Evolutionary conservation across 2,113 vertebrate genomes (phyloP), one percentile per base, ranked within the genome.

Genomic region (Otocyon megalotis): DNA sequence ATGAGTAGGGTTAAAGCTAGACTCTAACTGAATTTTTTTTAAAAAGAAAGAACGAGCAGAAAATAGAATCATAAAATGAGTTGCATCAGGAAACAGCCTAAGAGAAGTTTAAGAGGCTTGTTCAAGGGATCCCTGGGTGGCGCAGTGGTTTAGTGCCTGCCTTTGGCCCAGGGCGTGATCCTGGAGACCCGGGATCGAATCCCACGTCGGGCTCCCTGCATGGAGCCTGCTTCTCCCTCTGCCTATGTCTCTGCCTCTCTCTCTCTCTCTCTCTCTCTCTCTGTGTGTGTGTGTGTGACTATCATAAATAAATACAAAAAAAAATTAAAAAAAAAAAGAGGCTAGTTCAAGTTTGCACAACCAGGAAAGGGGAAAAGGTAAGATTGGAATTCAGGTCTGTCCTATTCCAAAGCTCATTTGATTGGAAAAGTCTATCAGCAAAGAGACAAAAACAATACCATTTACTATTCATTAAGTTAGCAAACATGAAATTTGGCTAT

Each of bases 381-480:
- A 90, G 22, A 26, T 72, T 50, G 48, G 32, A 86, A 89, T 60
- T 79, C 32, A 82, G 16, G 3, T 60, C 9, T 85, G 2, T 67
- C 48, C 13, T 58, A 22, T 89, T 85, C 22, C 17, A 65, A 72
- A 96, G 24, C 6, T 74, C 24, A 80, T 69, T 56, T 77, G 43
- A 28, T 85, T 3, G 5, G 53, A 87, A 69, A 94, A 58, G 2
- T 22, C 35, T 35, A 53, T 60, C 48, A 92, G 54, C 71, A 76
- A 80, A 15, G 10, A 90, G 30, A 79, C 28, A 82, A 13, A 17
- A 87, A 48, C 8, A 28, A 19, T 48, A 54, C 2, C 48, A 62
- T 32, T 85, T 93, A 71, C 50, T 95, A 63, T 83, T 62, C 14
- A 80, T 76, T 92, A 76, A 82, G 60, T 72, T 65, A 92, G 32